These are phyloP conservation scores for Sussaba pulchella DNA, from an alignment of 2,888 invertebrate species.

Conservation along the genomic window DNA sequence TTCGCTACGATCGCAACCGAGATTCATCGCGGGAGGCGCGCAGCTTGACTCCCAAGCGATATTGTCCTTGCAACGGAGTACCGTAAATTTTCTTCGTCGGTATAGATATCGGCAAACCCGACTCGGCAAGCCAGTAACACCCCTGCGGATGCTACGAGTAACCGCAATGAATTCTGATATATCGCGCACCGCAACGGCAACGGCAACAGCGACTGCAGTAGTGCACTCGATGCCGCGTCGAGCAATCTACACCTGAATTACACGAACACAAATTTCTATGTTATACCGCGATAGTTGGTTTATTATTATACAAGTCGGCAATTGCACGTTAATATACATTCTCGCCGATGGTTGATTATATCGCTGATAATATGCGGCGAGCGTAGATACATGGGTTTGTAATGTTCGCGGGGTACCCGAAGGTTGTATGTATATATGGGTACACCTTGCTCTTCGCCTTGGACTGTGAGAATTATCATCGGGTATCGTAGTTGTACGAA, in stretches of 20 bases:
- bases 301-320: constrained; percentile 40
- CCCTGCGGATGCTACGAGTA: background rate
- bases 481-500: background rate
- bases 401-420: background rate
- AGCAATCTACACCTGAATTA: constrained; percentile 60
- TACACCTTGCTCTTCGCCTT: constrained; percentile 17
- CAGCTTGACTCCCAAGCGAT: background rate
- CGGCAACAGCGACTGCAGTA: background rate
- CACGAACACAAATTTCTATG: constrained; percentile 64
- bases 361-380: constrained; percentile 35
- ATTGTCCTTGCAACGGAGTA: background rate
- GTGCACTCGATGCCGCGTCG: background rate
- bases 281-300: constrained; percentile 54
- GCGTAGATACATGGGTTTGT: constrained; percentile 11
- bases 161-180: constrained; percentile 8
- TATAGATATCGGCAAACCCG: constrained; percentile 2
- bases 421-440: too few species aligned
- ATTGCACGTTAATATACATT: constrained; percentile 14
- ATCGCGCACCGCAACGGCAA: background rate
- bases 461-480: constrained; percentile 42
- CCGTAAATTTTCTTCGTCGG: background rate
- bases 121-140: background rate
- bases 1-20: constrained; percentile 40
- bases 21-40: constrained; percentile 52
- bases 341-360: constrained; percentile 35